These are phyloP conservation scores for Drosophila oshimai DNA, from an alignment of 1,140 invertebrate genomes.

Conservation along the genomic window DNA sequence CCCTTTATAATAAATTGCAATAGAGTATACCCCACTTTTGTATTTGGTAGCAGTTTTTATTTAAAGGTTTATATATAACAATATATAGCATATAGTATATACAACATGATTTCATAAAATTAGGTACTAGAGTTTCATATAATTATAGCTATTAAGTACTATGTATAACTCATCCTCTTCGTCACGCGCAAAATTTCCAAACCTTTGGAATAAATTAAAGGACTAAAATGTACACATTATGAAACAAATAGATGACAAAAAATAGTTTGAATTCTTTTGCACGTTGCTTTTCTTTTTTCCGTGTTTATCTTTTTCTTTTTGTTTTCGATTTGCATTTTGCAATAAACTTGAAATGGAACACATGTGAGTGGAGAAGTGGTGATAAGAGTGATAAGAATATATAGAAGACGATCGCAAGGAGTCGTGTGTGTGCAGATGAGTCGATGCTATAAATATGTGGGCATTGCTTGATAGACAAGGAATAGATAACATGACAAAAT, in stretches of 20 bases:
- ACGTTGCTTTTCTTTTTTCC: background rate
- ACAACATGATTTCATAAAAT: conserved; percentile 72
- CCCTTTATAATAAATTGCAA: too few species aligned
- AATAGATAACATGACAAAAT: conserved; percentile 43
- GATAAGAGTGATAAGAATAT: background rate
- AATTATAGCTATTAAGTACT: conserved; percentile 74
- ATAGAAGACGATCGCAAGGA: background rate
- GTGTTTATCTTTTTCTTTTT: background rate
- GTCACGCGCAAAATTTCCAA: conserved; percentile 67
- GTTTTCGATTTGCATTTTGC: too few species aligned
- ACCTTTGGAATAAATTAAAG: conserved; percentile 75
- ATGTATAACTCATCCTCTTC: conserved; percentile 51
- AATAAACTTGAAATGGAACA: background rate
- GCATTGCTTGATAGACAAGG: conserved; percentile 26
- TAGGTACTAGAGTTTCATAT: conserved; percentile 72
- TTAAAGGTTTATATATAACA: conserved; percentile 64
- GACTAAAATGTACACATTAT: conserved; percentile 77
- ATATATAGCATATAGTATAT: conserved; percentile 65
- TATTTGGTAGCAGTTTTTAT: conserved; percentile 79
- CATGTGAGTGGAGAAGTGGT: background rate
- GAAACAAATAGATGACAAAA: conserved; percentile 55
- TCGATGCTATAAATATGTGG: conserved; percentile 52
- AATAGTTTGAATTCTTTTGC: conserved; percentile 2
- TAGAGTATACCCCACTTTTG: background rate
- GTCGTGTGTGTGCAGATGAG: conserved; percentile 12